Evolutionary conservation across 2,797 vertebrate genomes (phyloP), one percentile per base, ranked within the genome.

Genomic region (Pipistrellus nathusii): DNA sequence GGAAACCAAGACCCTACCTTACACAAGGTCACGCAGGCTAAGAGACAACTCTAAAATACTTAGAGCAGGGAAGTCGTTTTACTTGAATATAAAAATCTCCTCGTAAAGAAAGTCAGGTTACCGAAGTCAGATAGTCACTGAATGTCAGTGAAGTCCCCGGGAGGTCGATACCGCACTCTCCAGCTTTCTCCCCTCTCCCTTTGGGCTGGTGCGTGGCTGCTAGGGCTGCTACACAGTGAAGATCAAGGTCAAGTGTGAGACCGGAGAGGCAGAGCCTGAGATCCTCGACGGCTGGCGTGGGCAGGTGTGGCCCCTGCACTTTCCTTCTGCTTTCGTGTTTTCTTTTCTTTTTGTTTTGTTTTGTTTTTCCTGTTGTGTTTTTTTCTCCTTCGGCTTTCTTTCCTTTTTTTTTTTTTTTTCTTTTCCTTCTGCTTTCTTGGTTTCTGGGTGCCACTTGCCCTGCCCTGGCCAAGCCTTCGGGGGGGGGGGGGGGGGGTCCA

Each of bases 81-180:
- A 80, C 68, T 96, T 97, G 87, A 91, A 95, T 95, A 80, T 25
- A 96, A 95, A 88, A 91, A 32, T 82, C 21, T 82, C 17, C 21
- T 82, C 12, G 3, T 32, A 20, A 86, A 92, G 88, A 71, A 84
- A 90, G 57, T 89, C 35, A 10, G 0, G 5, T 51, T 32, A 69
- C 62, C 53, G 21, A 71, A 71, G 44, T 75, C 44, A 9, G 57
- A 85, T 21, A 44, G 27, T 94, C 80, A 35, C 17, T 51, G 46
- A 53, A 2, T 38, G 35, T 30, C 81, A 44, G 46, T 55, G 85
- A 85, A 38, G 35, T 35, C 55, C 8, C 76, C 23, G 78, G 35
- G 13, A 59, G 8, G 83, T n/a, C 73, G 13, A 9, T 6, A 8
- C 8, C n/a, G 2, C 15, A 2, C 62, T 35, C 66, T 13, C 78